A percentile compares a stretch with the other conserved stretches of the same genome.
Evolutionary conservation across 2,888 invertebrate genomes (phyloP).

Genomic region (Ichneumoninae sp.): DNA sequence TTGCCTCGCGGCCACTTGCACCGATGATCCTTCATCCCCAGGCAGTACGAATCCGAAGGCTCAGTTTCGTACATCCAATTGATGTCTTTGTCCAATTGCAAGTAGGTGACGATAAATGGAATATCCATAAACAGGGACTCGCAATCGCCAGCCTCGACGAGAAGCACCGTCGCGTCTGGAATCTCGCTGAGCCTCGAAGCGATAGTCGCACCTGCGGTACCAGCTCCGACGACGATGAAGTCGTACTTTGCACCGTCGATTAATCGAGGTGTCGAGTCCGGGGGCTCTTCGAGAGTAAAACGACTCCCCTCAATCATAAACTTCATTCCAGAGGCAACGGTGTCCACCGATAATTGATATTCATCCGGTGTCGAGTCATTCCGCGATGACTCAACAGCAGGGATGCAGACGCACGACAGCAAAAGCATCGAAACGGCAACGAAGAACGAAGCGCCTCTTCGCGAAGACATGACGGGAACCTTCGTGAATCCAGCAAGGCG

Average conservation of each 20-base stretch:
- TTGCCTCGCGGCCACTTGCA: slow-evolving; percentile 90
- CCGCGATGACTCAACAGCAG: background rate
- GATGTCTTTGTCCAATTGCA: slow-evolving; percentile 88
- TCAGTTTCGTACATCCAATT: slow-evolving; percentile 90
- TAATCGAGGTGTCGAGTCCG: slow-evolving; percentile 83
- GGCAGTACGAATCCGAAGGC: slow-evolving; percentile 87
- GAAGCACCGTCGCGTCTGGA: slow-evolving; percentile 88
- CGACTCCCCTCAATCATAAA: slow-evolving; percentile 86
- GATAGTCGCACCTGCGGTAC: slow-evolving; percentile 91
- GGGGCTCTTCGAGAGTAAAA: slow-evolving; percentile 86
- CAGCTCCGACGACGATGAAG: slow-evolving; percentile 92
- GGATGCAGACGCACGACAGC: background rate
- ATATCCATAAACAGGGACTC: slow-evolving; percentile 91
- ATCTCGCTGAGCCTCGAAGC: slow-evolving; percentile 91
- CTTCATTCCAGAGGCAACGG: slow-evolving; percentile 80
- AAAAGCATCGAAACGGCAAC: background rate
- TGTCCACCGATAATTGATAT: background rate
- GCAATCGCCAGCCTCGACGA: slow-evolving; percentile 89
- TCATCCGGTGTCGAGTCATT: background rate
- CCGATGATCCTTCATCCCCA: slow-evolving; percentile 89
- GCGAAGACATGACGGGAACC: background rate
- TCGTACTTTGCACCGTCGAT: slow-evolving; percentile 87
- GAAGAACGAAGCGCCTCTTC: background rate
- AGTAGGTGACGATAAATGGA: slow-evolving; percentile 89
- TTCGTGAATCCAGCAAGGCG: background rate